Conservation (phyloP, 1,140 invertebrate genomes). For the Thaumetopoea pityocampa region DNA sequence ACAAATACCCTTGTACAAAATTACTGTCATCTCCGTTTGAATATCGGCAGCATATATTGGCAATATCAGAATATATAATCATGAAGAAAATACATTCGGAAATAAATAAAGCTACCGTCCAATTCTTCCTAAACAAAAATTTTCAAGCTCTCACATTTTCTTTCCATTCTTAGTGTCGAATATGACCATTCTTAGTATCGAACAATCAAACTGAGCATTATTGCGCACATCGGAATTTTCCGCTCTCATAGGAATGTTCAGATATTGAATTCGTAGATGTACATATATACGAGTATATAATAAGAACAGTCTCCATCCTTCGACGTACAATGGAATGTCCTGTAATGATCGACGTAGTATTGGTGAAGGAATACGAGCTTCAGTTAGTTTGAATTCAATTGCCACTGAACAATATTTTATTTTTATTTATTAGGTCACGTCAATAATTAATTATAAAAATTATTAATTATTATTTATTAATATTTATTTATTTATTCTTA, state of each 20-base stretch:
- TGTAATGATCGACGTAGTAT: neutral
- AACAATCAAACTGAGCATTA: slow-evolving; percentile 13
- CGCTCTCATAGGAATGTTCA: slow-evolving; percentile 8
- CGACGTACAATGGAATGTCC: slow-evolving; percentile 1
- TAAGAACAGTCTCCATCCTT: slow-evolving; percentile 5
- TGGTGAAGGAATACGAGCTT: neutral
- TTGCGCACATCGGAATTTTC: slow-evolving; percentile 9
- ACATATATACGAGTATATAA: slow-evolving; percentile 8
- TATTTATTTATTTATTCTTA: too few species aligned
- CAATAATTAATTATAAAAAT: too few species aligned
- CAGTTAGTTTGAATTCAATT: neutral
- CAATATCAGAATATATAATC: too few species aligned
- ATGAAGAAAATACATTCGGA: too few species aligned
- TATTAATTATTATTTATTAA: too few species aligned
- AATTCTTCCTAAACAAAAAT: neutral
- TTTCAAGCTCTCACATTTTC: neutral
- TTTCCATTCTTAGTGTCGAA: neutral
- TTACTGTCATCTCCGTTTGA: too few species aligned
- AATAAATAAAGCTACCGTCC: too few species aligned
- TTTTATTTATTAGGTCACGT: too few species aligned
- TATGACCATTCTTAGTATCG: slow-evolving; percentile 3
- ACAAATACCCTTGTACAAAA: too few species aligned
- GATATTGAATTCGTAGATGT: slow-evolving; percentile 14
- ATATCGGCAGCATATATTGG: too few species aligned
- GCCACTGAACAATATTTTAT: too few species aligned